Evolutionary conservation across 2,113 vertebrate species (phyloP).

Genomic region (Regulus satrapa): DNA sequence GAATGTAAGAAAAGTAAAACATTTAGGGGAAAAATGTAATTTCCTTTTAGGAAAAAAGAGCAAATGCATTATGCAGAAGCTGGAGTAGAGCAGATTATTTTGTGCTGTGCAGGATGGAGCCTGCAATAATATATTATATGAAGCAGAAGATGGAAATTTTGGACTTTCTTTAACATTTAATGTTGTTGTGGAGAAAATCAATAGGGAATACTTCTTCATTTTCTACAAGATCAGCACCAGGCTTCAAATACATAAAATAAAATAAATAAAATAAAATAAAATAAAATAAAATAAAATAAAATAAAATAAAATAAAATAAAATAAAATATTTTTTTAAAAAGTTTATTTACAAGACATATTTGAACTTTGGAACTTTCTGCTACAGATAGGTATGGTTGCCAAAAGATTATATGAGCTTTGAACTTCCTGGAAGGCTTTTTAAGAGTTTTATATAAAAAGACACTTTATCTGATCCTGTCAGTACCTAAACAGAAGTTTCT

Average conservation of each 20-base stretch:
- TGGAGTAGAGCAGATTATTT: neutral
- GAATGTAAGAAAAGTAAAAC: neutral
- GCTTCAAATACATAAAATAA: neutral
- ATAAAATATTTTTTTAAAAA: no score
- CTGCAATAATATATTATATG: neutral
- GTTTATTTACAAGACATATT: neutral
- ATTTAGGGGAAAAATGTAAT: neutral
- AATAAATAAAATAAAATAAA: no score
- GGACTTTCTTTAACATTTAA: neutral
- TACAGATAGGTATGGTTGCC: neutral
- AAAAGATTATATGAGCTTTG: neutral
- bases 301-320: no score
- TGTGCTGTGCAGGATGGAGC: neutral
- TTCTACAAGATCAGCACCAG: neutral
- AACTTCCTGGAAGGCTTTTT: neutral
- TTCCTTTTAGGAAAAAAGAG: neutral
- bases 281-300: no score
- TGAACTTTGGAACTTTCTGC: neutral
- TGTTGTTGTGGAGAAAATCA: neutral
- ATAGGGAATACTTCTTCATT: neutral
- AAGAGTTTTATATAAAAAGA: neutral
- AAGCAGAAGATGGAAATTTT: neutral
- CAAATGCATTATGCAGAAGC: neutral
- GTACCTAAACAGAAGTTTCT: neutral
- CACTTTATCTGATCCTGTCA: neutral